Base-by-base conservation (phyloP, 2,888 invertebrate genomes). In the Spodoptera exigua region DNA sequence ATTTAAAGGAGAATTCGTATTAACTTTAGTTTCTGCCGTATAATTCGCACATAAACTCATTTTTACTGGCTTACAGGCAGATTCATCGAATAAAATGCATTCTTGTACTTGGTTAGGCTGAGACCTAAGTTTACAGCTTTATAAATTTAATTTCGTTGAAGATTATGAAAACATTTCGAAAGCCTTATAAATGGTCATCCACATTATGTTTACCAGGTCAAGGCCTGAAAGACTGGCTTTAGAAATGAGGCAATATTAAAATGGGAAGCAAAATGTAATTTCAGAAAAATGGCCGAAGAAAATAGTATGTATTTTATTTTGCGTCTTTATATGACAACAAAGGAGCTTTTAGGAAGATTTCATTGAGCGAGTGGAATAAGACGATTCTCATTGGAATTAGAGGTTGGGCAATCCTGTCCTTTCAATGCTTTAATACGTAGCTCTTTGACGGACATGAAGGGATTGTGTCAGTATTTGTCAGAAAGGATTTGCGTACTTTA, bases 361-460 rank as follows among this genome's bases (percentile, higher is more conserved):
- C 82, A 84, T 84, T 83, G 78, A 83, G 78, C 78, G 79, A 80
- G 52, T 64, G 46, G 78, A 84, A 86, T 85, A 85, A 84, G 80
- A 84, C 78, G 80, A 83, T 84, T 85, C 83, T 83, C 78, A 78
- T 79, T 65, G 81, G 86, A 86, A 86, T 86, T 85, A 85, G 79
- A 81, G 72, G 62, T 68, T 84, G 85, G 80, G 80, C 83, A 81
- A 85, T 86, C 75, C 81, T 74, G 81, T 76, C 81, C 81, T 85
- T 87, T 84, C 81, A 85, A 79, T 81, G 80, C 79, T 82, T 76
- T 82, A 84, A 81, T 80, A 80, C 78, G 78, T 81, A 77, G 78
- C 70, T 79, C 86, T 88, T 89, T 89, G 86, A 85, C 76, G 81
- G 84, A 82, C 84, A 81, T 74, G 77, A 74, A 84, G 83, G 85